A percentile compares a stretch with the other conserved stretches of the same genome.
Evolutionary conservation across 2,113 vertebrate species (phyloP).

Genomic region (Scartelaos histophorus): DNA sequence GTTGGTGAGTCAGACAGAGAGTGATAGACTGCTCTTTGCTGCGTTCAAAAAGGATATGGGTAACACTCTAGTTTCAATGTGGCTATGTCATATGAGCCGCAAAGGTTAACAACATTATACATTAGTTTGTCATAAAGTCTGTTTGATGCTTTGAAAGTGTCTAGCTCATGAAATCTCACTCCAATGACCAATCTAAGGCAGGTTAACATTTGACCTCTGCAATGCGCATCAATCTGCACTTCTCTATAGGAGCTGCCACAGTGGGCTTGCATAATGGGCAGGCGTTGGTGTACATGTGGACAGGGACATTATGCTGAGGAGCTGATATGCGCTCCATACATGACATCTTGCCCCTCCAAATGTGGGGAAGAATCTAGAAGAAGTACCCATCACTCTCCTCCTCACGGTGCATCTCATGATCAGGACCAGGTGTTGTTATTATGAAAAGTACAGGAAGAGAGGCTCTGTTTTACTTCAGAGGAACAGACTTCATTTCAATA

Average conservation of each 20-base stretch:
- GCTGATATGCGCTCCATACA: conserved; percentile 6
- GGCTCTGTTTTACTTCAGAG: neutral
- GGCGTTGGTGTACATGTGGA: conserved; percentile 14
- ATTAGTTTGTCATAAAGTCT: conserved; percentile 40
- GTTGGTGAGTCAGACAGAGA: conserved; percentile 15
- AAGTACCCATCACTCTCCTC: neutral
- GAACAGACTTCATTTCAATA: neutral
- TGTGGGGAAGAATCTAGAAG: neutral
- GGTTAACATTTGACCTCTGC: conserved; percentile 38
- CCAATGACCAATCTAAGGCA: conserved; percentile 32
- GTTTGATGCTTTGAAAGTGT: conserved; percentile 16
- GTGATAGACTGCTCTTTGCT: conserved; percentile 8
- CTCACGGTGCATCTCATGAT: neutral
- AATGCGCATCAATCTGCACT: conserved; percentile 12
- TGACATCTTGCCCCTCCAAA: neutral
- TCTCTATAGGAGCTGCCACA: conserved; percentile 6
- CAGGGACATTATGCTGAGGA: conserved; percentile 14
- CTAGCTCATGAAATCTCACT: conserved; percentile 35
- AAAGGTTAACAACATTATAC: conserved; percentile 37
- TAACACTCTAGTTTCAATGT: conserved; percentile 10
- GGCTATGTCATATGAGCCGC: conserved; percentile 1
- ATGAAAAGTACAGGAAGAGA: neutral
- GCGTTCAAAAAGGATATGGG: conserved; percentile 9
- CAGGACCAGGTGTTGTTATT: neutral
- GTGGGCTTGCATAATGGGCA: conserved; percentile 29